Evolutionary conservation across 2,797 vertebrate species (phyloP).

Genomic region (Philypnodon macrostomus): DNA sequence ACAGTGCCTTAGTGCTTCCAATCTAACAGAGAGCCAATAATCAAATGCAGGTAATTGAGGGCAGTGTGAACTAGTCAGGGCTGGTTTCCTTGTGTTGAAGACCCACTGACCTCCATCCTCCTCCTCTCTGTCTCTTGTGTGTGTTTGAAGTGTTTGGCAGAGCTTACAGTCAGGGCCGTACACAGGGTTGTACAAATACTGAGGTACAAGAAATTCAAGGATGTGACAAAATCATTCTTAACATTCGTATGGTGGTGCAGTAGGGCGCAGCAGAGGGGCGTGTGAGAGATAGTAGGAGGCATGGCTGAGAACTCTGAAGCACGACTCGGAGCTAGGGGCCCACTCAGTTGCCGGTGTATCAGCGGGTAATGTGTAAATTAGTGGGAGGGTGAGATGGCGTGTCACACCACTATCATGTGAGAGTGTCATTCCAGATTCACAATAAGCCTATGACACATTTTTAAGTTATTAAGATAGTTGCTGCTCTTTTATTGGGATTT

Average conservation of each 20-base stretch:
- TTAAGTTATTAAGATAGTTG: too few species aligned
- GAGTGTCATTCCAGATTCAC: slow-evolving; percentile 12
- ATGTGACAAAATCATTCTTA: too few species aligned
- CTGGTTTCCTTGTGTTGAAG: slow-evolving; percentile 57
- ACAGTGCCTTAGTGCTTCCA: slow-evolving; percentile 20
- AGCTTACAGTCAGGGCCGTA: too few species aligned
- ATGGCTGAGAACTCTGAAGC: slow-evolving; percentile 52
- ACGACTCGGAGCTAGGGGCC: slow-evolving; percentile 41
- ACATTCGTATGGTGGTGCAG: slow-evolving; percentile 14
- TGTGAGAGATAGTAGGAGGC: slow-evolving; percentile 32
- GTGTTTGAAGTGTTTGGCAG: neutral
- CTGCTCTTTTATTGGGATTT: too few species aligned
- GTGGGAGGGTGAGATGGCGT: slow-evolving; percentile 23
- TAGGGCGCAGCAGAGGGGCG: slow-evolving; percentile 46
- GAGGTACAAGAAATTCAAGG: too few species aligned
- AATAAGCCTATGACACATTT: neutral
- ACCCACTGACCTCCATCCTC: slow-evolving; percentile 53
- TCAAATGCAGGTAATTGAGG: slow-evolving; percentile 71
- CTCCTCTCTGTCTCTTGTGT: slow-evolving; percentile 23
- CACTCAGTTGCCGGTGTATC: slow-evolving; percentile 42
- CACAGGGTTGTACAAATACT: too few species aligned
- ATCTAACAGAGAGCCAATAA: slow-evolving; percentile 58
- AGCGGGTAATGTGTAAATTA: slow-evolving; percentile 48
- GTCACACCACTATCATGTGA: slow-evolving; percentile 8
- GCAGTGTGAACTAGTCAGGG: slow-evolving; percentile 58